Evolutionary conservation across 2,113 vertebrate genomes (phyloP), one percentile per base, ranked within the genome.

Genomic region (Mobula birostris): DNA sequence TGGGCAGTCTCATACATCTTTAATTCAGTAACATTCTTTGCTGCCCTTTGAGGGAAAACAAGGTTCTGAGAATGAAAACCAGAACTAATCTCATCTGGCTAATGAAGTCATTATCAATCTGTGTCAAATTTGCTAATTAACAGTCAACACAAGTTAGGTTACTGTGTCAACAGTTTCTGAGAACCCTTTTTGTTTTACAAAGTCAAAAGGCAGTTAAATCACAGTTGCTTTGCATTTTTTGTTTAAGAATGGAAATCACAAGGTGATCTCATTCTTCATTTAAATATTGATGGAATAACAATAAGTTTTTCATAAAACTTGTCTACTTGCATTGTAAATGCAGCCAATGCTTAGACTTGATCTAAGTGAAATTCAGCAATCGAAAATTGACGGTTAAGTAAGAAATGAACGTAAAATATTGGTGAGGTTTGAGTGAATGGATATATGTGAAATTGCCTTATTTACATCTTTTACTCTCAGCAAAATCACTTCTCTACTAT

Each of bases 201-300:
- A 93, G 63, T 40, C 17, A 70, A 72, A 48, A 24, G 66, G 36
- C 9, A 93, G 32, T 93, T 36, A 56, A 93, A 7, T 29, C 21
- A 72, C 91, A 27, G 17, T 76, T 93, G 21, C 36, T 93, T 74
- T 29, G 29, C 66, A 66, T 32, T 56, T 3, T 48, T 72, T 48
- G 40, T 76, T 48, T 40, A 24, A 66, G 14, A 93, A 93, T 63
- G 68, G 68, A 27, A 24, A n/a, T 5, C n/a, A 90, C 36, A 72
- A 40, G 11, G 91, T 90, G 85, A 32, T 90, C 63, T 90, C 85
- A 90, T 88, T 87, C 63, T 92, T 40, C 66, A 68, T 93, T 93
- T 29, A 93, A 76, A 3, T 70, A 72, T 93, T 93, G 48, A 14
- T 56, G 21, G 21, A 24, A 36, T 14, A 56, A 40, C 66, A 93